Evolutionary conservation across 1,140 invertebrate genomes (phyloP), one percentile per base, ranked within the genome.

Genomic region (Ectropis grisescens): DNA sequence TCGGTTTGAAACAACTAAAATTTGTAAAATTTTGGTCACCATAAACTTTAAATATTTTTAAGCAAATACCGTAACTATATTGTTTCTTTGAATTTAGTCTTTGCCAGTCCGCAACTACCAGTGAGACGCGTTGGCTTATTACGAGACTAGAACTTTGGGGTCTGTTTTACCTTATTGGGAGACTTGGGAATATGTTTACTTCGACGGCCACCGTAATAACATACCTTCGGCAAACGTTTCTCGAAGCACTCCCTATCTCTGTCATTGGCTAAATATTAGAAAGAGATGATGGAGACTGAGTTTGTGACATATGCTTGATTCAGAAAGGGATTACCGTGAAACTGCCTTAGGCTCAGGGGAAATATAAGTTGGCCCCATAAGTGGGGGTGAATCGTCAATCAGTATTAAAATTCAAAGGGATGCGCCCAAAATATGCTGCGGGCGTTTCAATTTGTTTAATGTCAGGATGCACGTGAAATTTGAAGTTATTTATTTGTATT

Each of bases 111-210:
- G n/a, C n/a, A n/a, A n/a, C n/a, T n/a, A n/a, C n/a, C n/a, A 71
- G 74, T 75, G 70, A 69, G 58, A 70, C 60, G 16, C 16, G 58
- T 56, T 54, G 55, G 60, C 69, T 74, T 76, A 76, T 74, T 79
- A 76, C 65, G 71, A 71, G 71, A 62, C 71, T 62, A 61, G 65
- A 74, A 79, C 60, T 74, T 70, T 69, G 56, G 65, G 74, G 69
- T 65, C 53, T 59, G 59, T 54, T 68, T 67, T 59, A 64, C 67
- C 51, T 58, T 54, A 61, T 49, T 43, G 52, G 58, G 57, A 50
- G 53, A 51, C 54, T 54, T 29, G 49, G 48, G 52, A 51, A 70
- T 61, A 66, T 64, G 57, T 69, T 62, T 67, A 48, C 49, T 44
- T 45, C 37, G 39, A 49, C 52, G 52, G 46, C 57, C 58, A 45